Conservation (phyloP, 2,113 vertebrate genomes). For the Lipophrys pholis region DNA sequence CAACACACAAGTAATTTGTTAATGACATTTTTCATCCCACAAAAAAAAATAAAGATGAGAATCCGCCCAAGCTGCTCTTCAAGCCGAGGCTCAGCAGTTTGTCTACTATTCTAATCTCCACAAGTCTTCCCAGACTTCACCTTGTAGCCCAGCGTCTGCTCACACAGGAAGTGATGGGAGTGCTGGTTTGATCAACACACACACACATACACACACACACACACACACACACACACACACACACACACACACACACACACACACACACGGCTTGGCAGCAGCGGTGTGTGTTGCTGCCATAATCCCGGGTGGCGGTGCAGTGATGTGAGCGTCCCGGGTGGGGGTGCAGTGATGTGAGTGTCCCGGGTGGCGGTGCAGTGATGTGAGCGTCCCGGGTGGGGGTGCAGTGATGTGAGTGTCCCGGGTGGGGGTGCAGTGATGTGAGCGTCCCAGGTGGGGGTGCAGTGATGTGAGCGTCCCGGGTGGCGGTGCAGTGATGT, state of each 20-base stretch:
- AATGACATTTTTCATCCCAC: neutral
- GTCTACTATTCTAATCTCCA: slow-evolving; percentile 1
- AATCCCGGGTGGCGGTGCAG: slow-evolving; percentile 63
- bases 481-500: no score
- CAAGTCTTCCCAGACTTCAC: slow-evolving; percentile 3
- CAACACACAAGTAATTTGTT: slow-evolving; percentile 2
- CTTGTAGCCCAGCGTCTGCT: neutral
- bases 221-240: no score
- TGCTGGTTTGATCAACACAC: no score
- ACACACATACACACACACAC: no score
- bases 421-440: no score
- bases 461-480: no score
- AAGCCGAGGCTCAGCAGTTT: slow-evolving; percentile 20
- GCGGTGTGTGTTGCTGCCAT: slow-evolving; percentile 38
- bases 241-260: slow-evolving; percentile 12
- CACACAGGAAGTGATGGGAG: neutral
- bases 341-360: no score
- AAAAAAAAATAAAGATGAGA: neutral
- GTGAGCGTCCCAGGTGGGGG: no score
- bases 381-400: no score
- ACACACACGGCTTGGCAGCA: slow-evolving; percentile 44
- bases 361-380: no score
- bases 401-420: no score
- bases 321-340: slow-evolving; percentile 32
- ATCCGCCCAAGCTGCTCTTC: slow-evolving; percentile 2